Evolutionary conservation across 2,888 invertebrate genomes (phyloP), one percentile per base, ranked within the genome.

Genomic region (Leptopilina myrica): DNA sequence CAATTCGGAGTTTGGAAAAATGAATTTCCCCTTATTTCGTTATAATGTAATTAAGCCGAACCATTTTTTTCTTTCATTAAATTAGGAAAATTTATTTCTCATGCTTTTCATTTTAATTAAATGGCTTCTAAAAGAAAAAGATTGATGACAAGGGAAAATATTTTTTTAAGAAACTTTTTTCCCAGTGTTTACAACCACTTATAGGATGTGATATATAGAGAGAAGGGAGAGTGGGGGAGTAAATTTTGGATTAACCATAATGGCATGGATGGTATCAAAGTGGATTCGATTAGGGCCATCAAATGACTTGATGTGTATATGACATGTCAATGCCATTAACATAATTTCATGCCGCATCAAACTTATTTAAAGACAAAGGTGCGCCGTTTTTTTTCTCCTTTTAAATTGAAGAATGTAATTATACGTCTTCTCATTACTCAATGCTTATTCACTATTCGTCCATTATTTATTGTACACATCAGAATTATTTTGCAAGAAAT

Each of bases 311-410:
- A 59, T 59, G 59, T 59, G n/a, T 62, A 11, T 49, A 20, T 62
- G 62, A 62, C 62, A 62, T 15, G 62, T 62, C 62, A 62, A 9
- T 62, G 62, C 62, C 62, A 62, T 62, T 62, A 62, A 20, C 62
- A 62, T 62, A 62, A 62, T 62, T 62, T 62, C 62, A 62, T 62
- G 62, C 8, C 62, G 62, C 20, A 62, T 62, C 62, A 62, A 20
- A 62, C 20, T 20, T 62, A 49, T 62, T 62, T 62, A 62, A 15
- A 20, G 20, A 20, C 62, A 62, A 43, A 62, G 62, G 62, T 15
- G 62, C 20, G 62, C 62, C 62, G 20, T 9, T 62, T 62, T 49
- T 49, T 49, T 7, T 46, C 7, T 46, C 12, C 11, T 49, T 49
- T 9, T 9, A 49, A 49, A 49, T 49, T 49, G 49, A 62, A 62